These are phyloP conservation scores for Protomyctophum bolini DNA, from an alignment of 2,113 vertebrate genomes.

Conservation along the genomic window DNA sequence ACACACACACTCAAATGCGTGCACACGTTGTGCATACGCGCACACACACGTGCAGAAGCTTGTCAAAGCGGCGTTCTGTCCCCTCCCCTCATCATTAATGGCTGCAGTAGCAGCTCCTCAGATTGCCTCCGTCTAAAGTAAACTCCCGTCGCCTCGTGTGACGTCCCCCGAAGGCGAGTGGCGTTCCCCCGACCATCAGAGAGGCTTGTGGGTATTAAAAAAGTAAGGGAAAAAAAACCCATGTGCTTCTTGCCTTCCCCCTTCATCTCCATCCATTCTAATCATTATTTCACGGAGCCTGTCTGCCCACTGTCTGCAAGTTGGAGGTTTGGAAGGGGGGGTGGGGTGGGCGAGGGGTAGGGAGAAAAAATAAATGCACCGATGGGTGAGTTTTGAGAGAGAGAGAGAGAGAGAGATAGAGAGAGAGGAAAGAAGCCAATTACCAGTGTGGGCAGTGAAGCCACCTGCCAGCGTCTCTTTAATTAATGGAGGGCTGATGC, in stretches of 20 bases:
- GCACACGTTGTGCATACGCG: neutral
- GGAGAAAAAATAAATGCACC: slow-evolving; percentile 65
- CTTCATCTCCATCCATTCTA: slow-evolving; percentile 90
- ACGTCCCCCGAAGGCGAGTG: slow-evolving; percentile 66
- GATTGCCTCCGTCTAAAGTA: slow-evolving; percentile 72
- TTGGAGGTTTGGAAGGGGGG: slow-evolving; percentile 73
- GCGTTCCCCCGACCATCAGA: slow-evolving; percentile 73
- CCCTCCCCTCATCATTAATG: slow-evolving; percentile 74
- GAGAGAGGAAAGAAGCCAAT: slow-evolving; percentile 89
- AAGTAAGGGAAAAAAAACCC: too few species aligned
- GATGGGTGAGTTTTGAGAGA: slow-evolving; percentile 77
- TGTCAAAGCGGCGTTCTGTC: slow-evolving; percentile 62
- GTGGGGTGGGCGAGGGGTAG: slow-evolving; percentile 6
- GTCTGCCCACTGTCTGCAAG: slow-evolving; percentile 92
- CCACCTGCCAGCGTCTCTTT: slow-evolving; percentile 97
- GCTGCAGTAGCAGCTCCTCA: slow-evolving; percentile 66
- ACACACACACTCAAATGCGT: slow-evolving; percentile 5
- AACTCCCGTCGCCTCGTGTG: slow-evolving; percentile 68
- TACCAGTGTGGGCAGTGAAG: slow-evolving; percentile 89
- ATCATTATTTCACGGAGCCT: slow-evolving; percentile 96
- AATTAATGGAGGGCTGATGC: slow-evolving; percentile 95
- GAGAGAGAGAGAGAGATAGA: slow-evolving; percentile 2
- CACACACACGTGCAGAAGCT: slow-evolving; percentile 51
- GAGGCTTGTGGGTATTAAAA: slow-evolving; percentile 63
- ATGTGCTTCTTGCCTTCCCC: slow-evolving; percentile 59